phyloP scores from a whole-genome alignment of 2,888 invertebrate genomes.

The Cyclophora punctaria region DNA sequence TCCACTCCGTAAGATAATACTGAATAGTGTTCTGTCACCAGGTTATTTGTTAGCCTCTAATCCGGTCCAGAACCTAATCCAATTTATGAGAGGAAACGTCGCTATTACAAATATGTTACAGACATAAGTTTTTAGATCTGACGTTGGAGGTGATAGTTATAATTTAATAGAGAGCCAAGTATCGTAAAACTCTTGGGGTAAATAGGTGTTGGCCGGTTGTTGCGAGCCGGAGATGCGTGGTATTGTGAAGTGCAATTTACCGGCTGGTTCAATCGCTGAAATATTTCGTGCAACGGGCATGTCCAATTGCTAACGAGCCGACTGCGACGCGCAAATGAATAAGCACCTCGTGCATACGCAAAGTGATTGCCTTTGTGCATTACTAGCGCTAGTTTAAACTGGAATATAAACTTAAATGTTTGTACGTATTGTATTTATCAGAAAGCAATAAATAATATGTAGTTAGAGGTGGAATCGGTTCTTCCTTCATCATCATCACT shows the following conservation, averaged over 20 bases:
- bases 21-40: conserved; percentile 50
- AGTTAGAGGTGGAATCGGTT: no score
- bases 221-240: conserved; percentile 41
- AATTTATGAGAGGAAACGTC: conserved; percentile 23
- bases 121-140: conserved; percentile 9
- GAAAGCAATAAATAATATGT: no score
- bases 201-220: conserved; percentile 49
- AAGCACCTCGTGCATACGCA: conserved; percentile 62
- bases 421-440: no score
- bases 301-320: conserved; percentile 75
- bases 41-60: conserved; percentile 45
- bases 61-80: conserved; percentile 40
- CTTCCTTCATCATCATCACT: no score
- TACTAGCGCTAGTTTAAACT: conserved; percentile 22
- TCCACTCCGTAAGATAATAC: conserved; percentile 55
- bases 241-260: conserved; percentile 72
- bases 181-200: conserved; percentile 65
- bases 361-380: conserved; percentile 36
- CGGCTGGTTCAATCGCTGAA: conserved; percentile 72
- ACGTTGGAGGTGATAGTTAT: conserved; percentile 32
- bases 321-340: conserved; percentile 72
- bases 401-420: neutral
- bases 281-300: conserved; percentile 74
- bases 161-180: conserved; percentile 65
- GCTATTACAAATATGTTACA: conserved; percentile 12